Conservation (phyloP, 1,140 invertebrate genomes). For the Drosophila repletoides region DNA sequence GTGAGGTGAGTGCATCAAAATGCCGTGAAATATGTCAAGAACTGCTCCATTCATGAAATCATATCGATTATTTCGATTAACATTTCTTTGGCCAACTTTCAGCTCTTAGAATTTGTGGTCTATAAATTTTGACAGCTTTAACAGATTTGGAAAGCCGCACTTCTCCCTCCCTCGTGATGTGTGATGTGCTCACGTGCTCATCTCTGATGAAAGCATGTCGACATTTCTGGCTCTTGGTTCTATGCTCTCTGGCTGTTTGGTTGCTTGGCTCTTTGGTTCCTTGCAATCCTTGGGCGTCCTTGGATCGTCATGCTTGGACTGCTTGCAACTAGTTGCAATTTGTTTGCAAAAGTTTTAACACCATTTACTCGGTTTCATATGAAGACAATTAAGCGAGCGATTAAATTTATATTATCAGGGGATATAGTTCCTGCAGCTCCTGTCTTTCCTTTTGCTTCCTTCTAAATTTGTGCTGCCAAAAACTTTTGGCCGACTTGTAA, state of each 20-base stretch:
- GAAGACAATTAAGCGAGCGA: conserved; percentile 79
- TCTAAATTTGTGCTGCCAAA: conserved; percentile 1
- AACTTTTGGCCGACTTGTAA: conserved; percentile 58
- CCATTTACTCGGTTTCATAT: conserved; percentile 78
- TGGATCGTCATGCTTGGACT: conserved; percentile 30
- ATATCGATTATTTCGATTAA: too few relatives aligned
- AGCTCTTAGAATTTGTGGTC: too few relatives aligned
- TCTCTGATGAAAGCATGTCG: background rate
- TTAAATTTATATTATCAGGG: conserved; percentile 80
- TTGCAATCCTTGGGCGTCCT: too few relatives aligned
- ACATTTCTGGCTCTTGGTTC: conserved; percentile 35
- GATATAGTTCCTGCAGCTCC: conserved; percentile 43
- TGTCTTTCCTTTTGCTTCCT: background rate
- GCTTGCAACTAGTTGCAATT: conserved; percentile 77
- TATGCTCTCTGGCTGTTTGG: too few relatives aligned
- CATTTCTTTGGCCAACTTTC: too few relatives aligned
- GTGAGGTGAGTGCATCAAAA: too few relatives aligned
- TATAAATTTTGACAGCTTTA: too few relatives aligned
- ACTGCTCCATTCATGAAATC: too few relatives aligned
- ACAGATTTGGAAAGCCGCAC: too few relatives aligned
- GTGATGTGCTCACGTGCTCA: background rate
- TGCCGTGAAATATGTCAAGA: too few relatives aligned
- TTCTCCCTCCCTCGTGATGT: background rate
- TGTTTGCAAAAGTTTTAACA: conserved; percentile 78
- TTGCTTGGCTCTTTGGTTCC: too few relatives aligned